Evolutionary conservation across 2,888 invertebrate genomes (phyloP).

Genomic region (Thumatha senex): DNA sequence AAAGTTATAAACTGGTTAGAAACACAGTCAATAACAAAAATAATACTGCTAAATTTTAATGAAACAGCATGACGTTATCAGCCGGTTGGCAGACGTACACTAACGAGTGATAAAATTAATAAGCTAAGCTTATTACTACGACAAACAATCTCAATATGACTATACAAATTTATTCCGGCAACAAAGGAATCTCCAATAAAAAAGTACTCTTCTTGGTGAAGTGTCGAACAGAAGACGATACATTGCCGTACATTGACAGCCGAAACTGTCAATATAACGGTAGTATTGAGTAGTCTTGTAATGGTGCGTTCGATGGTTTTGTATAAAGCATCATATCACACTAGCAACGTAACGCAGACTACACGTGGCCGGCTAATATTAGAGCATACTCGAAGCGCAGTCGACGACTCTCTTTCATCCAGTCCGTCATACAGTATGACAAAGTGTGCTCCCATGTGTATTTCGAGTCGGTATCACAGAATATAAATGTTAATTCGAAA

Average conservation of each 20-base stretch:
- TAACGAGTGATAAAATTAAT: constrained; percentile 63
- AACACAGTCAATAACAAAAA: neutral
- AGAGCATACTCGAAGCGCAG: constrained; percentile 50
- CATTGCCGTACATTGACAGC: constrained; percentile 55
- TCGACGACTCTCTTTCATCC: constrained; percentile 41
- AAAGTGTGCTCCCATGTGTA: constrained; percentile 56
- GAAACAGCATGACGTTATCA: constrained; percentile 63
- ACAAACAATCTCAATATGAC: constrained; percentile 22
- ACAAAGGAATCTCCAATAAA: too few relatives aligned
- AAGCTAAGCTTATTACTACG: constrained; percentile 14
- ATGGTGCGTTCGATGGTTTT: too few relatives aligned
- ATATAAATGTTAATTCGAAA: constrained; percentile 73
- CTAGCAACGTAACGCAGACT: constrained; percentile 64
- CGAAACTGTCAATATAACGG: constrained; percentile 71
- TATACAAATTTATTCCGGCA: constrained; percentile 42
- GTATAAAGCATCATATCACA: constrained; percentile 57
- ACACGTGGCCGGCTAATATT: constrained; percentile 77
- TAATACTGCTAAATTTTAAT: constrained; percentile 27
- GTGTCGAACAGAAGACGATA: too few relatives aligned
- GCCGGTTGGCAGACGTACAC: constrained; percentile 44
- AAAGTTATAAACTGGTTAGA: too few relatives aligned
- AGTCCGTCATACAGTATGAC: constrained; percentile 46
- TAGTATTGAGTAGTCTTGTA: constrained; percentile 18
- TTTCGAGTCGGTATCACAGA: constrained; percentile 46
- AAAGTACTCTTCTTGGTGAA: too few relatives aligned